These are phyloP conservation scores for Spheniscus mendiculus DNA, from an alignment of 2,113 vertebrate species.

Conservation along the genomic window DNA sequence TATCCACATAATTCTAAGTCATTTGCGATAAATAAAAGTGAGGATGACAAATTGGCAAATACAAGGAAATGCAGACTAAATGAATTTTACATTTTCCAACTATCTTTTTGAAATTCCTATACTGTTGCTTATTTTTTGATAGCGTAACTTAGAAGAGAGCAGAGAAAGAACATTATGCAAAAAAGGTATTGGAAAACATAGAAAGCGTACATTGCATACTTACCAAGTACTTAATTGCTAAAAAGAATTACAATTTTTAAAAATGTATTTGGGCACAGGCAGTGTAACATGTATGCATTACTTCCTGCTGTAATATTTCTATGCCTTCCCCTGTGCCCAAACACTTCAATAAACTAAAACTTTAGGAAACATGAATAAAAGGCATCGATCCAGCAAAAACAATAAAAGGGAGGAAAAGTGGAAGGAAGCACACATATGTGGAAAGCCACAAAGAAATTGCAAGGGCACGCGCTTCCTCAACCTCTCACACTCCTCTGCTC, in stretches of 20 bases:
- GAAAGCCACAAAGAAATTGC: background rate
- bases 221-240: background rate
- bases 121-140: background rate
- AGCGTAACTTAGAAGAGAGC: background rate
- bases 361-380: background rate
- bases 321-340: background rate
- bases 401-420: background rate
- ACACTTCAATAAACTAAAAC: background rate
- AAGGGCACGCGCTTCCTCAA: accelerated
- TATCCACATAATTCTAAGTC: background rate
- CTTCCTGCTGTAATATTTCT: background rate
- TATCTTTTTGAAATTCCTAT: background rate
- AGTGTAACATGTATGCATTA: background rate
- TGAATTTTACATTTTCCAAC: background rate
- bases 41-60: background rate
- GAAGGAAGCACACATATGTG: accelerated
- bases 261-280: background rate
- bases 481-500: background rate
- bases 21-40: background rate
- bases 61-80: background rate
- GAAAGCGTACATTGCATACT: background rate
- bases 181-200: background rate
- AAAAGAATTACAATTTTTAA: background rate
- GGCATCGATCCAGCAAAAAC: background rate
- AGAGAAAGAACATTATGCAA: background rate